A percentile compares a stretch with the other conserved stretches of the same genome.
Conservation (phyloP, 2,888 invertebrate genomes). For the Dione vanillae region DNA sequence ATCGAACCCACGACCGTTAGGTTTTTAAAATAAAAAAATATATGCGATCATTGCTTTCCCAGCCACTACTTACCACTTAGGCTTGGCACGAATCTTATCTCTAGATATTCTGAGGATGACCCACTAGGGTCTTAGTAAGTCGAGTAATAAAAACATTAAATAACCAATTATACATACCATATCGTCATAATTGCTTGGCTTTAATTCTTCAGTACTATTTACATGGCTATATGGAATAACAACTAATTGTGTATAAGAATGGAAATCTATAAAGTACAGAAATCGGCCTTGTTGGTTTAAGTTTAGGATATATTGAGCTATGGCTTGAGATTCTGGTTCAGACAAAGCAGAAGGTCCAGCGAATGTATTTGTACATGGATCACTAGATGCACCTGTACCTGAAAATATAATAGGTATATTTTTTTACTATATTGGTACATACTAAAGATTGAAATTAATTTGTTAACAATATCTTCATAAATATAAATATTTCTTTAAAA, state of each 20-base stretch:
- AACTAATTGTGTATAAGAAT: slow-evolving; percentile 83
- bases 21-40: no score
- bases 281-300: slow-evolving; percentile 57
- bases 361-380: slow-evolving; percentile 79
- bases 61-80: no score
- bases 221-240: slow-evolving; percentile 80
- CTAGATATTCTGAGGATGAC: no score
- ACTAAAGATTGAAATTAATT: no score
- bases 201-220: slow-evolving; percentile 46
- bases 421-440: neutral
- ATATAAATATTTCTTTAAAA: no score
- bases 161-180: slow-evolving; percentile 59
- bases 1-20: no score
- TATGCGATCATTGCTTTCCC: no score
- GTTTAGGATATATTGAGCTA: slow-evolving; percentile 63
- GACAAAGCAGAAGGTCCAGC: slow-evolving; percentile 81
- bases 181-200: slow-evolving; percentile 64
- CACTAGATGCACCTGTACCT: slow-evolving; percentile 70
- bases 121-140: no score
- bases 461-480: no score
- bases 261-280: slow-evolving; percentile 81
- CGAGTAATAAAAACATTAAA: neutral
- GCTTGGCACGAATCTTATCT: no score
- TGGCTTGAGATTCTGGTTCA: slow-evolving; percentile 80
- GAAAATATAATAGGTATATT: slow-evolving; percentile 40